Percentiles rank a stretch among this genome's conserved stretches.
These are phyloP conservation scores for Clarias batrachus DNA, from an alignment of 2,113 vertebrate species.

Conservation along the genomic window DNA sequence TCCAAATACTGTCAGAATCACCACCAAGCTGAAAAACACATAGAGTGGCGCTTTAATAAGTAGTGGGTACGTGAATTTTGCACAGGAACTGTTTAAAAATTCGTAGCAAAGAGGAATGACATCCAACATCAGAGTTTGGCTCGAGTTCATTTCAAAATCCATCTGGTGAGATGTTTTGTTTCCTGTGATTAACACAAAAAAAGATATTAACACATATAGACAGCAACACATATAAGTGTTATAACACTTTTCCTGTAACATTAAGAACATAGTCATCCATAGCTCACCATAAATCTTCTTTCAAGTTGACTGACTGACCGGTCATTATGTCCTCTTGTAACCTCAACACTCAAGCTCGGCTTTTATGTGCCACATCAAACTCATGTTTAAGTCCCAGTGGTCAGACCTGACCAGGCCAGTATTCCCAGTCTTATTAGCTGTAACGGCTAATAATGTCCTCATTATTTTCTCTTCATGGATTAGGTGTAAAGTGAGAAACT, in stretches of 20 bases:
- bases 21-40: slow-evolving; percentile 40
- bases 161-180: not conserved
- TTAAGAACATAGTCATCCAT: not conserved
- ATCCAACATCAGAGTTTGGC: not conserved
- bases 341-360: not conserved
- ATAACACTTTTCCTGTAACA: not conserved
- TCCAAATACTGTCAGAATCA: slow-evolving; percentile 52
- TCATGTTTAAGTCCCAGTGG: slow-evolving; percentile 8
- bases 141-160: slow-evolving; percentile 10
- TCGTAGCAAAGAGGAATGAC: slow-evolving; percentile 47
- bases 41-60: slow-evolving; percentile 49
- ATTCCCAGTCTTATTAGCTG: slow-evolving; percentile 24
- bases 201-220: no score
- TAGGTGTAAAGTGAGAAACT: not conserved
- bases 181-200: not conserved
- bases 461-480: not conserved
- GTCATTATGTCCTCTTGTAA: not conserved
- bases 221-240: not conserved
- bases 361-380: not conserved
- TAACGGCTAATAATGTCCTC: slow-evolving; percentile 12
- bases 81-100: slow-evolving; percentile 51
- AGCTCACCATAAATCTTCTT: not conserved
- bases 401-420: slow-evolving; percentile 15
- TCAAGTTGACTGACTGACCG: not conserved
- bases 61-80: slow-evolving; percentile 30